Evolutionary conservation across 1,140 invertebrate genomes (phyloP), one percentile per base, ranked within the genome.

Genomic region (Campoletis sonorensis): DNA sequence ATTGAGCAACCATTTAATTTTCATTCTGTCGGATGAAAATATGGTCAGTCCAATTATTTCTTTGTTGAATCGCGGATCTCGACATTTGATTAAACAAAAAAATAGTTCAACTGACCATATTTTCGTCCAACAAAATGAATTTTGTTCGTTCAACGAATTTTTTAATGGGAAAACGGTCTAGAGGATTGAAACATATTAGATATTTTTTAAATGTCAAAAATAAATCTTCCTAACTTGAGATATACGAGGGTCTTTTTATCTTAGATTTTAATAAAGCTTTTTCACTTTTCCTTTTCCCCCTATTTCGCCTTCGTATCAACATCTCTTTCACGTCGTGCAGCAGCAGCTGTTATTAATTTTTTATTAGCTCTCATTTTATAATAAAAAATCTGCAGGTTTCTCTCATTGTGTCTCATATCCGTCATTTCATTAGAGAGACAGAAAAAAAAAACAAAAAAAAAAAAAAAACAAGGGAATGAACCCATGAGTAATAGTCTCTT

Each of bases 231-330:
- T 1, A 54, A n/a, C 51, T 54, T 1, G 51, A 54, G 18, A 54
- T n/a, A 54, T n/a, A 8, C 18, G 16, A n/a, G 18, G 8, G 61
- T 13, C 61, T 64, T 64, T 64, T 64, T 26, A 4, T 26, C 21
- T 54, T 54, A 64, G 61, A 64, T 23, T 26, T 26, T 64, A 64
- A 64, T 64, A 64, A 23, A 64, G 61, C 7, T 64, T 23, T 64
- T 26, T 64, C 7, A 26, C 4, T 64, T 26, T 26, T 23, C 10
- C 27, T 26, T n/a, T 64, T 26, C 5, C n/a, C n/a, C n/a, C n/a
- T 27, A 64, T 64, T 4, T 26, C 23, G 27, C 15, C 21, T 64
- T 16, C n/a, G 61, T 64, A 23, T 64, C 11, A 64, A 64, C 23
- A 64, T 64, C 61, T 64, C 61, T 26, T 64, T 64, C 23, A 15